A percentile compares a stretch with the other conserved stretches of the same genome.
phyloP scores from a whole-genome alignment of 2,797 vertebrate species.

The Xenops minutus region DNA sequence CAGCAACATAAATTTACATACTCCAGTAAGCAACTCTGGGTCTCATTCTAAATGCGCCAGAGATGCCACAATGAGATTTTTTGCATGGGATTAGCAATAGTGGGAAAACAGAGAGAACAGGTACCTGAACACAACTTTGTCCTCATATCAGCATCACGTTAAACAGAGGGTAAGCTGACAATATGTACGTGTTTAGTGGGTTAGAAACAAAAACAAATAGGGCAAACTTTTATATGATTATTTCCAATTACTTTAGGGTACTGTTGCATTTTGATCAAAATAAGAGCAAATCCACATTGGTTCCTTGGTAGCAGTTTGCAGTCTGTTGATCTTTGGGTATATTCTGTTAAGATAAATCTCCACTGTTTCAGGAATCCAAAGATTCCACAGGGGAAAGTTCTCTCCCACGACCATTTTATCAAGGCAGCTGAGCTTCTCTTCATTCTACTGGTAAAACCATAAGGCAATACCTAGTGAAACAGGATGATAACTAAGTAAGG shows the following conservation, averaged over 20 bases:
- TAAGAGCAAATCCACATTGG: not conserved
- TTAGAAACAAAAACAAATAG: not conserved
- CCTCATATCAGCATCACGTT: accelerated
- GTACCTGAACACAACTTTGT: not conserved
- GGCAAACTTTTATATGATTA: not conserved
- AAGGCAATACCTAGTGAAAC: not conserved
- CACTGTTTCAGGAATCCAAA: not conserved
- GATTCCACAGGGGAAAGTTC: not conserved
- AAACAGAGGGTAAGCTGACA: not conserved
- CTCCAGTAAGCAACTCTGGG: not conserved
- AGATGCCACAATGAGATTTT: not conserved
- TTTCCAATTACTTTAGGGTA: not conserved
- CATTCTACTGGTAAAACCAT: not conserved
- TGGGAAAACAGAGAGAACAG: not conserved
- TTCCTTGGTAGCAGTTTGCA: not conserved
- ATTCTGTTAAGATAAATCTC: not conserved
- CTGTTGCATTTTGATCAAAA: not conserved
- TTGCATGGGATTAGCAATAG: accelerated
- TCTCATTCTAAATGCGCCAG: not conserved
- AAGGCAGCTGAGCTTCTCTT: not conserved
- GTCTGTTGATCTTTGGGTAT: not conserved
- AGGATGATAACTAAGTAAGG: not conserved
- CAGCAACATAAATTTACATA: not conserved
- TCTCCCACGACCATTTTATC: not conserved
- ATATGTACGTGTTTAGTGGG: not conserved